phyloP scores from a whole-genome alignment of 2,113 vertebrate species.

The Perca flavescens region DNA sequence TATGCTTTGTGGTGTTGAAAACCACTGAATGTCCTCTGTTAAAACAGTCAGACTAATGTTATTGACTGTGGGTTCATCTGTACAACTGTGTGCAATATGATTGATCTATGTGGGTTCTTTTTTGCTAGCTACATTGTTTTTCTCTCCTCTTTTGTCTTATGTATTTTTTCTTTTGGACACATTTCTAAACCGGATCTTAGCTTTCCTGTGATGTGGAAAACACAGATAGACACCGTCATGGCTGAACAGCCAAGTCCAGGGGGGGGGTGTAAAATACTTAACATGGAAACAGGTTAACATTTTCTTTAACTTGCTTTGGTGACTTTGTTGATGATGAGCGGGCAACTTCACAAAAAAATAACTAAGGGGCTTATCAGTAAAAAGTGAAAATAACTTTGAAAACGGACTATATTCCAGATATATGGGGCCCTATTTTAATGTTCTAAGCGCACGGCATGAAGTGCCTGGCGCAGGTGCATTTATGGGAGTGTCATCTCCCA shows the following conservation, averaged over 20 bases:
- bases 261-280: constrained; percentile 25
- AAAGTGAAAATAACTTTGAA: neutral
- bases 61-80: constrained; percentile 26
- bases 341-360: neutral
- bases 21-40: neutral
- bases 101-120: constrained; percentile 34
- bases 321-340: neutral
- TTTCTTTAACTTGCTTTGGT: neutral
- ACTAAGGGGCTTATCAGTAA: neutral
- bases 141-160: constrained; percentile 24
- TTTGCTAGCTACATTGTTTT: neutral
- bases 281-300: neutral
- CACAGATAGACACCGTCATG: too few relatives aligned
- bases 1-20: neutral
- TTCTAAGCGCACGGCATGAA: too few relatives aligned
- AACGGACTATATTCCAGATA: neutral
- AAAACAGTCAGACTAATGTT: constrained; percentile 1
- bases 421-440: too few relatives aligned
- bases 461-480: too few relatives aligned
- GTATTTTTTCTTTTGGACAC: constrained; percentile 30
- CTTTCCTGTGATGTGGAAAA: constrained; percentile 45
- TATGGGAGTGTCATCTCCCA: too few relatives aligned
- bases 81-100: constrained; percentile 6
- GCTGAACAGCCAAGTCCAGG: too few relatives aligned
- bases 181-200: constrained; percentile 17